phyloP scores from a whole-genome alignment of 2,113 vertebrate genomes.

The Hyla sarda region DNA sequence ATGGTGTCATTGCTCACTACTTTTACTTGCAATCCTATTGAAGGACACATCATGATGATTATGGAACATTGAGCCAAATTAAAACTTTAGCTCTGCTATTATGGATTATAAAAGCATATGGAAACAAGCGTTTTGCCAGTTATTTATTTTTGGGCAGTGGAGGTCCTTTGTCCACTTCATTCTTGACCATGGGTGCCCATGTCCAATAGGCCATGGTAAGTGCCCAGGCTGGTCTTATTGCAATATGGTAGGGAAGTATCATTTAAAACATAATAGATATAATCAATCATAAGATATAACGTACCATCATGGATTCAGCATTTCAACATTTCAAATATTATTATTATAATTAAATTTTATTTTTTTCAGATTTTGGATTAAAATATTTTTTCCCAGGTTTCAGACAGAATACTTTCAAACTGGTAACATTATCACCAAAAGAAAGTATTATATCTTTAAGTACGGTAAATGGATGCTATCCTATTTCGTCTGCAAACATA shows the following conservation, averaged over 20 bases:
- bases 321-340: no score
- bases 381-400: neutral
- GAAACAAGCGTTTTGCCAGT: no score
- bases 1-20: no score
- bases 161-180: no score
- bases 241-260: neutral
- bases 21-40: no score
- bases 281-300: neutral
- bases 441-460: conserved; percentile 7
- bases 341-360: neutral
- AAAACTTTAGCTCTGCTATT: no score
- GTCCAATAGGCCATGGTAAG: neutral
- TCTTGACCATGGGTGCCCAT: no score
- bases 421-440: neutral
- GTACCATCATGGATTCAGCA: neutral
- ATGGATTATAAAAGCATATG: no score
- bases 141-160: no score
- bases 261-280: neutral
- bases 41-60: no score
- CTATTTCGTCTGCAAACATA: neutral
- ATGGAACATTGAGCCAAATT: no score
- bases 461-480: conserved; percentile 14
- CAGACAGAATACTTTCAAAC: neutral
- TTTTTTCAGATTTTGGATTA: neutral
- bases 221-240: neutral